Conservation (phyloP, 2,113 vertebrate genomes). For the Raja brachyura region DNA sequence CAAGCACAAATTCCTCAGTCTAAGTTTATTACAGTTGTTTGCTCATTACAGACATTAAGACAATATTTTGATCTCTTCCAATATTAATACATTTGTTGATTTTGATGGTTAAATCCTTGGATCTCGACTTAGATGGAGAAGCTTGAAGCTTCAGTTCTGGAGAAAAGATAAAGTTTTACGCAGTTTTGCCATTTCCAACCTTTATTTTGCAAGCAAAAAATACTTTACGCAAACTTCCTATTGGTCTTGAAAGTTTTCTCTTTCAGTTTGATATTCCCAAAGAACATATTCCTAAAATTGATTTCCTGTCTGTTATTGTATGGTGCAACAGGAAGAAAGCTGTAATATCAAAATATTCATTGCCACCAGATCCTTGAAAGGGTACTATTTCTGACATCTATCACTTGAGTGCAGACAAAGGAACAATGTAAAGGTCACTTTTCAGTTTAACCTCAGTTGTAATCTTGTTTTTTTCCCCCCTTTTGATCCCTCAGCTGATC, state of each 20-base stretch:
- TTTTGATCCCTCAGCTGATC: not conserved
- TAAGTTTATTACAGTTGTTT: not conserved
- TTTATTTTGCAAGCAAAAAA: not conserved
- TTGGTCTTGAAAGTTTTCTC: not conserved
- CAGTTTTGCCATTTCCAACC: not conserved
- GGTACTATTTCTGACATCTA: not conserved
- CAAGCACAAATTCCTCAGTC: no score
- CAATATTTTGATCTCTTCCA: not conserved
- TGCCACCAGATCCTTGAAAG: not conserved
- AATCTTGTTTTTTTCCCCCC: not conserved
- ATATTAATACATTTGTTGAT: not conserved
- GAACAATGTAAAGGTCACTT: not conserved
- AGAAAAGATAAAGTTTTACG: no score
- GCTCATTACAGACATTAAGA: not conserved
- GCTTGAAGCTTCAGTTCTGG: not conserved
- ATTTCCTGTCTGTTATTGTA: not conserved
- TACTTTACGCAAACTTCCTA: not conserved
- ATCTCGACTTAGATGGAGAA: not conserved
- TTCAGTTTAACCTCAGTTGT: slow-evolving; percentile 5
- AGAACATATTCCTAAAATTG: not conserved
- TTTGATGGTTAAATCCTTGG: not conserved
- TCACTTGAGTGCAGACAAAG: not conserved
- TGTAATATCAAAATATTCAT: not conserved
- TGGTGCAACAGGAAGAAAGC: not conserved
- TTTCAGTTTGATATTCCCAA: slow-evolving; percentile 15